These are phyloP conservation scores for Tragelaphus scriptus DNA, from an alignment of 2,113 vertebrate species.

Conservation along the genomic window DNA sequence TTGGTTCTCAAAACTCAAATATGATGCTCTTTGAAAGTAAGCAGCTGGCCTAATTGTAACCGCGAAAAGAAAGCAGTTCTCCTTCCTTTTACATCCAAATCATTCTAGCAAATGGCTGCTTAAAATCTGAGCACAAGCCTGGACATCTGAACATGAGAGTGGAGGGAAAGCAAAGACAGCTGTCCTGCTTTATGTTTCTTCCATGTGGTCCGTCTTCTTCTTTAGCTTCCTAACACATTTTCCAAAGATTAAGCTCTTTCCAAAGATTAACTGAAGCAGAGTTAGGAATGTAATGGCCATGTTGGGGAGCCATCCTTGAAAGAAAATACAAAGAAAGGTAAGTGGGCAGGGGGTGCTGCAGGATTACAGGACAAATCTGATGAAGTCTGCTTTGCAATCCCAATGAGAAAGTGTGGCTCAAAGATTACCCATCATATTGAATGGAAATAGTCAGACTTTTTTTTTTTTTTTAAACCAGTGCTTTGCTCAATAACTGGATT, in stretches of 20 bases:
- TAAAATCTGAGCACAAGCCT: neutral
- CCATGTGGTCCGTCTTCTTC: neutral
- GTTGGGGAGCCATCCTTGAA: neutral
- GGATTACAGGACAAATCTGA: neutral
- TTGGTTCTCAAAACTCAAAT: neutral
- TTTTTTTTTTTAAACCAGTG: neutral
- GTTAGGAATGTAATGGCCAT: neutral
- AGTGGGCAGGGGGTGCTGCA: neutral
- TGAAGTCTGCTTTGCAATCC: neutral
- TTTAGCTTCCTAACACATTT: neutral
- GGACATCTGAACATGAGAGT: neutral
- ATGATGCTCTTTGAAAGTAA: neutral
- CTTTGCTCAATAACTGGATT: neutral
- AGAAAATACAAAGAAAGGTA: neutral
- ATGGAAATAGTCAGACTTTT: neutral
- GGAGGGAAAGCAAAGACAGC: neutral
- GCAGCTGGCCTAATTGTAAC: neutral
- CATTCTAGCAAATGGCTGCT: neutral
- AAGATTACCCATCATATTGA: neutral
- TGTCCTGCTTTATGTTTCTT: neutral
- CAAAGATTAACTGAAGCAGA: neutral
- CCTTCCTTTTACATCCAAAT: neutral
- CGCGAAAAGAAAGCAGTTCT: neutral
- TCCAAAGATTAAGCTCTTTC: neutral
- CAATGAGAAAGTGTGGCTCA: neutral